Percentiles rank a stretch among this genome's conserved stretches.
Conservation (phyloP, 2,113 vertebrate species). For the Bubo scandiacus region DNA sequence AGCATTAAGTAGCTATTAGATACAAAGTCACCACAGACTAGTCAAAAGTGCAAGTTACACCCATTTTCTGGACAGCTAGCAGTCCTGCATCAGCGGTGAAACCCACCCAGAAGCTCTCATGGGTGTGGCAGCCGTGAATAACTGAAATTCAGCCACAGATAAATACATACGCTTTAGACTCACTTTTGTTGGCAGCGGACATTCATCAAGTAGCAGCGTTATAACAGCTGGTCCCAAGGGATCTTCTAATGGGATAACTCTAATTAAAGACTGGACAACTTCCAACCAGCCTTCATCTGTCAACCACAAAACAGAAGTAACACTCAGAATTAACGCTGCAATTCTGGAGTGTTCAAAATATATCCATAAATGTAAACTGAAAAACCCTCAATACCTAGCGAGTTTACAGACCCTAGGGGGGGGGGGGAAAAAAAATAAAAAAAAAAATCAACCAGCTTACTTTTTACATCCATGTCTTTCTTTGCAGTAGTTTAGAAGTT, state of each 20-base stretch:
- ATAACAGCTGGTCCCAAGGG: constrained; percentile 97
- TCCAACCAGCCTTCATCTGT: constrained; percentile 98
- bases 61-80: neutral
- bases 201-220: constrained; percentile 95
- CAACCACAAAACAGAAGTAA: constrained; percentile 62
- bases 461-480: neutral
- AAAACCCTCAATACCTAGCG: neutral
- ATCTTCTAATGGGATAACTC: constrained; percentile 98
- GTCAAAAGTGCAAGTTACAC: neutral
- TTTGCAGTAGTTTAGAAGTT: neutral
- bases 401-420: neutral
- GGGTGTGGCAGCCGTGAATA: neutral
- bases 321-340: neutral
- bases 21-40: neutral
- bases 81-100: neutral
- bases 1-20: neutral
- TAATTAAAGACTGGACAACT: constrained; percentile 96
- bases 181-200: constrained; percentile 97
- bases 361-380: neutral
- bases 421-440: too few species aligned
- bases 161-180: constrained; percentile 12
- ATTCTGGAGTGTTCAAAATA: constrained; percentile 5
- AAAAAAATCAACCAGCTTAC: neutral
- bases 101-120: neutral
- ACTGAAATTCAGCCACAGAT: neutral